Conservation (phyloP, 1,140 invertebrate species). For the Hylaeus anthracinus region DNA sequence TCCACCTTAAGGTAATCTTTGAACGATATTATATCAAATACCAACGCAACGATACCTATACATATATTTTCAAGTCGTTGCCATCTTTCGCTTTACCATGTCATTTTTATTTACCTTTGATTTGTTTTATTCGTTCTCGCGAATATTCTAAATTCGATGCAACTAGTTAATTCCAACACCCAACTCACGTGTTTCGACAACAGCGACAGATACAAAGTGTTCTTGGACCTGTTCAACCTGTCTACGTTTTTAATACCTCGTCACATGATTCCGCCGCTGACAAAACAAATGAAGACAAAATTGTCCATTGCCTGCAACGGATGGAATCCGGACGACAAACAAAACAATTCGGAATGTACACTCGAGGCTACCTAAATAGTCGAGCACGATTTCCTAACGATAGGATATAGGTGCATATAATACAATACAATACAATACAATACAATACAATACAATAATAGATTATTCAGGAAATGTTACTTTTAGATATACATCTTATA, state of each 20-base stretch:
- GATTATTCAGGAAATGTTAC: background rate
- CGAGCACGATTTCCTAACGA: background rate
- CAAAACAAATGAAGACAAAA: slow-evolving; percentile 85
- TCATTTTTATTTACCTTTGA: no score
- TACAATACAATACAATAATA: background rate
- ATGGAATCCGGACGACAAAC: slow-evolving; percentile 64
- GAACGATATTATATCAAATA: background rate
- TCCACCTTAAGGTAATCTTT: slow-evolving; percentile 94
- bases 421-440: no score
- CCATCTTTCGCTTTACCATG: no score
- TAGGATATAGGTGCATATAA: background rate
- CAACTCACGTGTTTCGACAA: slow-evolving; percentile 29
- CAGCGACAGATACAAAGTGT: slow-evolving; percentile 99
- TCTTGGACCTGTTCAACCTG: slow-evolving; percentile 98
- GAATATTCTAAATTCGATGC: background rate
- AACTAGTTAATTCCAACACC: no score
- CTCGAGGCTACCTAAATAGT: slow-evolving; percentile 47
- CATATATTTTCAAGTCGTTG: no score
- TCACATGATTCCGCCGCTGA: slow-evolving; percentile 93
- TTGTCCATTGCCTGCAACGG: slow-evolving; percentile 75
- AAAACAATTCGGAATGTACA: slow-evolving; percentile 62
- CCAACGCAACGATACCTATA: no score
- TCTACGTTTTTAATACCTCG: slow-evolving; percentile 97
- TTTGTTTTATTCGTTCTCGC: background rate
- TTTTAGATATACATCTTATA: background rate